Percentiles rank a stretch among this genome's conserved stretches.
Conservation (phyloP, 1,140 invertebrate genomes). For the Cydia strobilella region DNA sequence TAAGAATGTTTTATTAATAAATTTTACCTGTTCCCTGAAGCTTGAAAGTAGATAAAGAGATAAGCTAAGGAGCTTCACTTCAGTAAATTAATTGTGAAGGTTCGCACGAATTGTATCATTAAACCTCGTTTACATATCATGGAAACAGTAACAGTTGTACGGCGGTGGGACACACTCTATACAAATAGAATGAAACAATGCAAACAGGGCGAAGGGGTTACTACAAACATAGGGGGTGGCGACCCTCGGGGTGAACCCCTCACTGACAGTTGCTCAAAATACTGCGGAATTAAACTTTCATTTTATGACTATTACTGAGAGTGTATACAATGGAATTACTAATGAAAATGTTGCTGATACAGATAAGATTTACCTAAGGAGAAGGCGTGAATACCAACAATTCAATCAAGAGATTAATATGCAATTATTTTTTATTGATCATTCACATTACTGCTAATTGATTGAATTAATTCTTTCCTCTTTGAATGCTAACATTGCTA, state of each 20-base stretch:
- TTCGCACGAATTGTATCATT: conserved; percentile 45
- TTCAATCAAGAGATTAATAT: not conserved
- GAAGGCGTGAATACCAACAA: not conserved
- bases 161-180: conserved; percentile 53
- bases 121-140: conserved; percentile 63
- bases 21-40: not conserved
- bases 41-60: not conserved
- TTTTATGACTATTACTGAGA: conserved; percentile 40
- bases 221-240: conserved; percentile 58
- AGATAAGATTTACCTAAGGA: not conserved
- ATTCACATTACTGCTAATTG: conserved; percentile 23
- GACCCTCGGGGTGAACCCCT: conserved; percentile 53
- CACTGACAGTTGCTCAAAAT: conserved; percentile 54
- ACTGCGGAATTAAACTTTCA: conserved; percentile 50
- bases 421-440: conserved; percentile 23
- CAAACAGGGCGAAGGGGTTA: conserved; percentile 64
- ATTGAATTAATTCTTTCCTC: conserved; percentile 17
- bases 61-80: conserved; percentile 6
- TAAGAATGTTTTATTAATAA: not conserved
- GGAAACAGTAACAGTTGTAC: conserved; percentile 66
- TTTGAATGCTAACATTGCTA: conserved; percentile 22
- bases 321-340: conserved; percentile 23
- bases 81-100: conserved; percentile 16
- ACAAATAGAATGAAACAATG: conserved; percentile 68
- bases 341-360: conserved; percentile 38